Evolutionary conservation across 2,797 vertebrate species (phyloP), one percentile per base, ranked within the genome.

Genomic region (Pseudopleuronectes americanus): DNA sequence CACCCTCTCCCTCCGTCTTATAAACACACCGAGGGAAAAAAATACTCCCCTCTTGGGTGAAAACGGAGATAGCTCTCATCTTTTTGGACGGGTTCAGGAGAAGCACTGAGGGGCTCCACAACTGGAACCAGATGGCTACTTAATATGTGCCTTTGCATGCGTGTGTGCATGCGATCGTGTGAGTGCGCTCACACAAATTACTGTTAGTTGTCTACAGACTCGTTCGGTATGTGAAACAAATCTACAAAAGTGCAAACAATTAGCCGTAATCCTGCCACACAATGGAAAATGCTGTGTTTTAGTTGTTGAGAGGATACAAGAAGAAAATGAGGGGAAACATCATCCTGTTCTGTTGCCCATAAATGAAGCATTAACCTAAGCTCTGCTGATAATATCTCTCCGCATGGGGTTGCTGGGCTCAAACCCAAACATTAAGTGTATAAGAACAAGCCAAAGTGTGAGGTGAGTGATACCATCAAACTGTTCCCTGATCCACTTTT

Each of bases 81-180:
- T 85, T 86, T 90, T 79, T 92, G 89, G 84, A 92, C 80, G 79
- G 87, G 63, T 38, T 86, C 85, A 89, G 80, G 78, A 90, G 86
- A 52, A 85, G 84, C 66, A n/a, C 79, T 80, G 75, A 88, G 84
- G 80, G 90, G 86, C 59, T 80, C 88, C 87, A 75, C 87, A 95
- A 95, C 92, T 89, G 84, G 89, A 95, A 95, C 89, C 95, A 96
- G 93, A 95, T 95, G 94, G 93, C 74, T 79, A 62, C 76, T 87
- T 87, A 92, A 92, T 93, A 81, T 67, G 77, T 67, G 84, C 84
- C 83, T 88, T 81, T 79, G 74, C 76, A 80, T 58, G 80, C 81
- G 77, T 81, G 76, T 59, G 76, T 68, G 68, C 51, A 60, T 83
- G 74, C 65, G 52, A 74, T 76, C 33, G 52, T 33, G 70, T 74